A percentile compares a stretch with the other conserved stretches of the same genome.
Conservation (phyloP, 2,888 invertebrate genomes). For the Lordiphosa fenestrarum region DNA sequence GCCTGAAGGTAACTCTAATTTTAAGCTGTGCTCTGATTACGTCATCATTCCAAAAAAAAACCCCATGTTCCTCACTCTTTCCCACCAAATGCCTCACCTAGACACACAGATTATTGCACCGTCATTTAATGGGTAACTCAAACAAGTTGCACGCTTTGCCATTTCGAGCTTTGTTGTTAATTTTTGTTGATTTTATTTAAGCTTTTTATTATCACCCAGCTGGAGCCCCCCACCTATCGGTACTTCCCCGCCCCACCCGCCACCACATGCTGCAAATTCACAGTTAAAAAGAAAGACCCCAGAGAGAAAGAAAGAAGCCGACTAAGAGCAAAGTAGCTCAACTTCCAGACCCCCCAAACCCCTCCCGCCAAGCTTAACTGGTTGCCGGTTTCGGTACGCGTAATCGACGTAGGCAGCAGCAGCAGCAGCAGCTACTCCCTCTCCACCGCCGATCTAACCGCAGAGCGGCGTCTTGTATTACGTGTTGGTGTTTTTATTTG, state of each 20-base stretch:
- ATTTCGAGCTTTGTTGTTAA: conserved; percentile 61
- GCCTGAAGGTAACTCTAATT: no score
- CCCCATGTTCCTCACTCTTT: no score
- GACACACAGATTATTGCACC: background rate
- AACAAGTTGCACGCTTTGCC: conserved; percentile 25
- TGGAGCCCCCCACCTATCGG: no score
- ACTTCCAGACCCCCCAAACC: conserved; percentile 53
- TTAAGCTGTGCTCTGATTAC: no score
- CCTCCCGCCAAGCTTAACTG: background rate
- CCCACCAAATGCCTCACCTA: background rate
- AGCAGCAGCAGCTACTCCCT: conserved; percentile 1
- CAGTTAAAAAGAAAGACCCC: conserved; percentile 45
- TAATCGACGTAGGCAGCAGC: conserved; percentile 48
- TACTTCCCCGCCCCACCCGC: no score
- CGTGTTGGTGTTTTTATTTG: conserved; percentile 70
- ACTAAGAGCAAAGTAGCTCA: conserved; percentile 72
- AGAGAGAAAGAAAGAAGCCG: conserved; percentile 47
- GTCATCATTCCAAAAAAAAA: no score
- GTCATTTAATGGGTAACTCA: background rate
- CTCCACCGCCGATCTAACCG: conserved; percentile 5
- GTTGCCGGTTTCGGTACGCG: conserved; percentile 55
- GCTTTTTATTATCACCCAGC: conserved; percentile 57
- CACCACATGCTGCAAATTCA: conserved; percentile 51
- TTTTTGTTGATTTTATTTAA: conserved; percentile 58
- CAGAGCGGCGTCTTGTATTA: conserved; percentile 49